Conservation (phyloP, 2,888 invertebrate species). For the Mechanitis mazaeus region DNA sequence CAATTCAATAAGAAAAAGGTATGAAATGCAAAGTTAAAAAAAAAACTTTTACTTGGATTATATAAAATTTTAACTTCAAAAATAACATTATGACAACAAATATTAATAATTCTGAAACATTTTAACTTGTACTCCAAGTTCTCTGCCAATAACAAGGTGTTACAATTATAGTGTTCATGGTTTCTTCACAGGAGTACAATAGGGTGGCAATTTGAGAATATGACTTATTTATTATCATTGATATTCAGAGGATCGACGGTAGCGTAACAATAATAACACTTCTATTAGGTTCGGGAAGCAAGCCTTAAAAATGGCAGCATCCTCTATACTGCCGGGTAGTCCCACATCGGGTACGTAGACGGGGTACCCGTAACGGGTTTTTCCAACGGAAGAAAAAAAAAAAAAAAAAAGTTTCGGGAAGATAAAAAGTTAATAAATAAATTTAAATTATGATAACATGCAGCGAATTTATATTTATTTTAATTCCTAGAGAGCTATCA, state of each 20-base stretch:
- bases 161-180: slow-evolving; percentile 9
- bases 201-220: slow-evolving; percentile 35
- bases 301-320: too few relatives aligned
- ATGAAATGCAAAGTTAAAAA: too few relatives aligned
- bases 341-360: too few relatives aligned
- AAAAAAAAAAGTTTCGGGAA: neutral
- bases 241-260: slow-evolving; percentile 15
- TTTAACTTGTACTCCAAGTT: slow-evolving; percentile 11
- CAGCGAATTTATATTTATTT: too few relatives aligned
- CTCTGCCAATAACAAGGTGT: neutral
- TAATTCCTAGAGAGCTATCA: too few relatives aligned
- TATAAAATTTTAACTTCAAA: neutral
- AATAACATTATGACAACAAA: slow-evolving; percentile 2
- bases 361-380: too few relatives aligned
- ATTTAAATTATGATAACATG: too few relatives aligned
- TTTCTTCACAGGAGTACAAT: slow-evolving; percentile 17
- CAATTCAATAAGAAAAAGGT: too few relatives aligned
- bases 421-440: too few relatives aligned
- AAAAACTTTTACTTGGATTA: neutral
- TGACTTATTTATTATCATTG: slow-evolving; percentile 33
- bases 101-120: slow-evolving; percentile 15
- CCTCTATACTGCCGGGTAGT: too few relatives aligned
- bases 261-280: slow-evolving; percentile 29
- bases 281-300: slow-evolving; percentile 26
- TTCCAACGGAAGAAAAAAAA: too few relatives aligned